phyloP scores from a whole-genome alignment of 2,888 invertebrate species.

The Baccha elongata region DNA sequence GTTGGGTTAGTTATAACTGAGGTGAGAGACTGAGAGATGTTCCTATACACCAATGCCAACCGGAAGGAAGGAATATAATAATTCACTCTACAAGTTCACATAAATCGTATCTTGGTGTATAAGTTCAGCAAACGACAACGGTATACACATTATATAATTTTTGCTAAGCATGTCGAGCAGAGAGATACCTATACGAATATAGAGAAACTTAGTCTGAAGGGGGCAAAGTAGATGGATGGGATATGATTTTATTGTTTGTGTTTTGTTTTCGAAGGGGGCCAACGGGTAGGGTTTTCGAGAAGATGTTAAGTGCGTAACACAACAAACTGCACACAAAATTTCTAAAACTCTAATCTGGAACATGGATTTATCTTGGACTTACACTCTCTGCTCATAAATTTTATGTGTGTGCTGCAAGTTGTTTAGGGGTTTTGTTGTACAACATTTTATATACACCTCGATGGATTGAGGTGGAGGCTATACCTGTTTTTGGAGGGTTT shows the following conservation, averaged over 20 bases:
- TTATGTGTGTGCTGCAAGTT: constrained; percentile 58
- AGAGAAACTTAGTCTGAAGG: not conserved
- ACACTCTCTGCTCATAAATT: constrained; percentile 75
- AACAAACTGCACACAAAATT: constrained; percentile 68
- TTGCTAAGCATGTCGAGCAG: constrained; percentile 63
- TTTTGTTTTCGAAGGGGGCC: constrained; percentile 15
- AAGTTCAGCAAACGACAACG: constrained; percentile 74
- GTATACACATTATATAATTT: constrained; percentile 72
- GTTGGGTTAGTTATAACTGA: constrained; percentile 57
- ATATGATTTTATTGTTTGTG: constrained; percentile 68
- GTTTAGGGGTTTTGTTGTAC: constrained; percentile 48
- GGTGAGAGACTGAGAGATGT: constrained; percentile 43
- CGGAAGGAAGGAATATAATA: constrained; percentile 71
- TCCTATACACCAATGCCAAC: constrained; percentile 54
- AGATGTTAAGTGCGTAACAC: constrained; percentile 68
- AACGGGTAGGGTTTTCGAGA: constrained; percentile 3
- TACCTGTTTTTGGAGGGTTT: constrained; percentile 38
- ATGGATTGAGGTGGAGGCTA: constrained; percentile 20
- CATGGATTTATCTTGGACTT: constrained; percentile 75
- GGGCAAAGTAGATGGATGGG: constrained; percentile 21
- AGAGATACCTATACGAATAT: constrained; percentile 19
- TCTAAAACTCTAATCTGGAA: constrained; percentile 74
- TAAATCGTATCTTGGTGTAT: constrained; percentile 74
- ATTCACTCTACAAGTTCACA: constrained; percentile 74
- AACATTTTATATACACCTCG: constrained; percentile 23